Base-by-base conservation (phyloP, 2,797 vertebrate species). In the Gorsachius magnificus region DNA sequence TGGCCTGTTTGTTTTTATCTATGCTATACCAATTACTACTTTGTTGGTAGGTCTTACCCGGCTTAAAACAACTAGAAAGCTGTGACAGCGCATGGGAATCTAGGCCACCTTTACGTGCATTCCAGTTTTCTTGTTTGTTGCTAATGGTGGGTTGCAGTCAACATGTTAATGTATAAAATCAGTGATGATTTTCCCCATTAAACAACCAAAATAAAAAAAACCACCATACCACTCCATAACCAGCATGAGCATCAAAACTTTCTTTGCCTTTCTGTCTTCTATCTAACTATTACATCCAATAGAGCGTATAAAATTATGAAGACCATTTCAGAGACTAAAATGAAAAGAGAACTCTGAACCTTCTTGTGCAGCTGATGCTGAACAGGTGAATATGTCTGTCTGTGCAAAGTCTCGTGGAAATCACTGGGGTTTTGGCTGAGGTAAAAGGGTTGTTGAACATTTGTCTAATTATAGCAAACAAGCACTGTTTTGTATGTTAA, bases 391-490 rank as follows among this genome's bases (percentile, higher is more conserved):
- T 5, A 1, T 80, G 38, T 80, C 46, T 86, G 51, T 33, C 79
- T 88, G 45, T 24, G 68, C 81, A 75, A 20, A 91, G 54, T 26
- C 89, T 70, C 5, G 1, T 70, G 71, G 70, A 90, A 87, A 57
- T 64, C 93, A 38, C 53, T 35, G 35, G 68, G 88, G 90, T 68
- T 79, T 80, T 93, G 33, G 4, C 65, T 38, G 83, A 88, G 68
- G 81, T 90, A 80, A 74, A 95, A 87, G 64, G 83, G 48, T 60
- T 88, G 74, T 15, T 0, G 90, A 93, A 38, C 92, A 75, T 80
- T 93, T 94, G 89, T 80, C 81, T 87, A 93, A 92, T 96, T 93
- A 93, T 48, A 78, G 92, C 90, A 96, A 95, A 93, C 95, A 93
- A 87, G 83, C 57, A 22, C 65, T 87, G 69, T 69, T 96, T 94